Percentiles rank a stretch among this genome's conserved stretches.
Conservation (phyloP, 2,888 invertebrate genomes). For the Tyria jacobaeae region DNA sequence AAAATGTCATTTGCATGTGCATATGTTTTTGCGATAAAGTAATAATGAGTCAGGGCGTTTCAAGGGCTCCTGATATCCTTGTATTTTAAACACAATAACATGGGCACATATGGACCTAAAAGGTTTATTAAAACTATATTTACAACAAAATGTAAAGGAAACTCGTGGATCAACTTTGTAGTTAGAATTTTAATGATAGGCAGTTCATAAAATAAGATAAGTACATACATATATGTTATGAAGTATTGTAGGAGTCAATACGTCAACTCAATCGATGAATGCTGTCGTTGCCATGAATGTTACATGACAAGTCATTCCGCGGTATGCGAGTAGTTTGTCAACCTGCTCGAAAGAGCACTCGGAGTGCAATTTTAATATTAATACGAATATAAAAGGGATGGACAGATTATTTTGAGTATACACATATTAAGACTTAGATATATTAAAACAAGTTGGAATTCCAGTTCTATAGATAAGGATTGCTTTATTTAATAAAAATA, state of each 20-base stretch:
- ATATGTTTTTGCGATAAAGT: conserved; percentile 24
- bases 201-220: conserved; percentile 21
- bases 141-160: not conserved
- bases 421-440: not conserved
- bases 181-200: not conserved
- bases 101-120: too few relatives aligned
- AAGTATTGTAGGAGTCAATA: conserved; percentile 31
- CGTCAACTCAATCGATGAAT: conserved; percentile 29
- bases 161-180: not conserved
- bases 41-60: conserved; percentile 16
- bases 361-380: conserved; percentile 5
- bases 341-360: conserved; percentile 15
- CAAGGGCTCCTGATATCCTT: conserved; percentile 25
- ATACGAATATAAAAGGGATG: conserved; percentile 4
- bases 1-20: conserved; percentile 21
- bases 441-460: not conserved
- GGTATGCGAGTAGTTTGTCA: conserved; percentile 43
- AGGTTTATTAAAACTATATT: not conserved
- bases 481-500: not conserved
- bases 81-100: not conserved
- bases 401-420: not conserved
- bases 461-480: not conserved
- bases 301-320: conserved; percentile 40
- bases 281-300: conserved; percentile 44
- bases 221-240: conserved; percentile 16